A percentile compares a stretch with the other conserved stretches of the same genome.
phyloP scores from a whole-genome alignment of 2,113 vertebrate genomes.

The Lepidothrix coronata region DNA sequence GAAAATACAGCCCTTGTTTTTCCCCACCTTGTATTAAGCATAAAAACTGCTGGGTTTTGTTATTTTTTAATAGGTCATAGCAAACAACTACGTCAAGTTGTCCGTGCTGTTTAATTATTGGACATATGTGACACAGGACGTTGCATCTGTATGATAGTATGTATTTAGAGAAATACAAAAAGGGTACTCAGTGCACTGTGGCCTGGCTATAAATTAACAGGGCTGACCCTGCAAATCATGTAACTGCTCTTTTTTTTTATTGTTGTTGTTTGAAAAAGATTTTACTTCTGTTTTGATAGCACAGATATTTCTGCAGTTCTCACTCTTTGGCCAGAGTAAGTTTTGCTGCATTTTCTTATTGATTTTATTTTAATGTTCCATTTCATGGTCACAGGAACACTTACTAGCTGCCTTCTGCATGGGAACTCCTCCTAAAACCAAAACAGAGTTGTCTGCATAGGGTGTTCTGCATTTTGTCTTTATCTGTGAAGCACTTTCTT shows the following conservation, averaged over 20 bases:
- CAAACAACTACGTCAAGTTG: not conserved
- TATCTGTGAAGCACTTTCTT: not conserved
- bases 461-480: not conserved
- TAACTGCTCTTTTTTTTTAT: not conserved
- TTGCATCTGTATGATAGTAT: not conserved
- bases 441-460: not conserved
- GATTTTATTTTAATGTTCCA: not conserved
- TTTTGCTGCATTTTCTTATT: not conserved
- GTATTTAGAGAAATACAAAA: not conserved
- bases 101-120: not conserved
- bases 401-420: not conserved
- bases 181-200: not conserved
- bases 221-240: not conserved
- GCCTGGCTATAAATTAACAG: not conserved
- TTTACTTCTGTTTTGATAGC: not conserved
- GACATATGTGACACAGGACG: not conserved
- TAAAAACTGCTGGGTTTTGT: not conserved
- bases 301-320: not conserved
- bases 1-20: constrained; percentile 61
- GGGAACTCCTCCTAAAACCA: not conserved
- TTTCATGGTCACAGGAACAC: not conserved
- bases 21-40: constrained; percentile 26
- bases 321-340: not conserved
- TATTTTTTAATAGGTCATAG: not conserved
- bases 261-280: not conserved